Base-by-base conservation (phyloP, 1,140 invertebrate genomes). In the Drosophila sproati region DNA sequence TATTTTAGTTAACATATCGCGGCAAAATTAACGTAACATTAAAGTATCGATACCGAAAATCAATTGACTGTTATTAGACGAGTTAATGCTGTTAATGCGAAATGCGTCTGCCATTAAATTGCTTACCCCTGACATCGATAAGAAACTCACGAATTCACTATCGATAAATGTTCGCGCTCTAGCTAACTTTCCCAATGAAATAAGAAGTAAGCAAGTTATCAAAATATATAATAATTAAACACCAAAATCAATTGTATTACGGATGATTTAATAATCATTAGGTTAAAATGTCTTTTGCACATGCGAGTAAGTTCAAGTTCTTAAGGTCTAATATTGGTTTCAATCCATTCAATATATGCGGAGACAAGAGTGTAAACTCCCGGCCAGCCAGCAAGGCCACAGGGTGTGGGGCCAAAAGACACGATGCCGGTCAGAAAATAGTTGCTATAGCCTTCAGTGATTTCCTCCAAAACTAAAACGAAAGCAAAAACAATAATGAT, bases 281-380 rank as follows among this genome's bases (percentile, higher is more conserved):
- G 50, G 10, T 5, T 62, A 71, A 71, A 34, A 35, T 3, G 31
- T 51, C 39, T 32, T 28, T 5, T 45, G 4, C 12, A 29, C 6
- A 45, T 54, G 10, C 47, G 1, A 54, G 6, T 31, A 28, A 8
- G 34, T 35, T 28, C 7, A 12, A n/a, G 3, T 8, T 51, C 32
- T 34, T 77, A 89, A 12, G 80, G 31, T 39, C 41, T 68, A 5
- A 95, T 73, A 28, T 93, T 94, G 5, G 64, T 77, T 0, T 94
- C 59, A 61, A 97, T 96, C 96, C 96, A 97, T 7, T 95, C 93
- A 0, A 95, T 78, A 67, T 95, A 97, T 5, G 94, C 92, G 0
- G 93, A 92, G 2, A 97, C 95, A 73, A 94, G 94, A 0, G 96
- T 97, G 82, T 97, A 97, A 20, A 97, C 95, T 1, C 96, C 96